A percentile compares a stretch with the other conserved stretches of the same genome.
phyloP scores from a whole-genome alignment of 2,797 vertebrate genomes.

The Lophotriccus pileatus region DNA sequence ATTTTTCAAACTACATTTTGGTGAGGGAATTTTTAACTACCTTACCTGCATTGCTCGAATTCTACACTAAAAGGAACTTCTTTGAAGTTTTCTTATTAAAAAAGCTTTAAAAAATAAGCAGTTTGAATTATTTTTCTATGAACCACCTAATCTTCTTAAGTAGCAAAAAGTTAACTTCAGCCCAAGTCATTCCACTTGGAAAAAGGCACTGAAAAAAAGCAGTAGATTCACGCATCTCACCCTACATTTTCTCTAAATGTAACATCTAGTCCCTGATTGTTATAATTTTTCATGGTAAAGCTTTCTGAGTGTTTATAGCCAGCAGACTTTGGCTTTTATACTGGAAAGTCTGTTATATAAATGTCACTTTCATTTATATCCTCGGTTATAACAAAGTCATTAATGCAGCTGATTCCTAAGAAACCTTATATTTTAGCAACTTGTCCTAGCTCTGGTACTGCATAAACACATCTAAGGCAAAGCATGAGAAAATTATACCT shows the following conservation, averaged over 20 bases:
- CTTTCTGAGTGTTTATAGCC: conserved; percentile 8
- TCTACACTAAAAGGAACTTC: conserved; percentile 27
- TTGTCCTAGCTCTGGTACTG: neutral
- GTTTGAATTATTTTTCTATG: conserved; percentile 52
- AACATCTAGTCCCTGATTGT: neutral
- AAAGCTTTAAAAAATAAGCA: conserved; percentile 56
- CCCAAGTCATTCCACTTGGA: neutral
- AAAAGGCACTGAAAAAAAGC: neutral
- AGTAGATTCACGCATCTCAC: neutral
- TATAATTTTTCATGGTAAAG: conserved; percentile 35
- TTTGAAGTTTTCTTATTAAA: conserved; percentile 65
- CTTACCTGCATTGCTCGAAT: conserved; percentile 25
- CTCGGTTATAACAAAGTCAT: neutral
- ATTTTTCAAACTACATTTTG: conserved; percentile 47
- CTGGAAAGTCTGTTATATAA: conserved; percentile 32
- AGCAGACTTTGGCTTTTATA: conserved; percentile 32
- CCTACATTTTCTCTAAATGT: conserved; percentile 3
- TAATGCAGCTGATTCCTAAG: conserved; percentile 17
- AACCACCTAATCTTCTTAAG: conserved; percentile 36
- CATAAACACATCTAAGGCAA: accelerated
- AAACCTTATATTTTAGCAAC: neutral
- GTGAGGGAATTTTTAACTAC: conserved; percentile 35
- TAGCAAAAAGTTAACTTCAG: conserved; percentile 44
- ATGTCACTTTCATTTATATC: conserved; percentile 33
- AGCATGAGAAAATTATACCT: neutral